These are phyloP conservation scores for Willisornis vidua DNA, from an alignment of 2,113 vertebrate genomes.

Conservation along the genomic window DNA sequence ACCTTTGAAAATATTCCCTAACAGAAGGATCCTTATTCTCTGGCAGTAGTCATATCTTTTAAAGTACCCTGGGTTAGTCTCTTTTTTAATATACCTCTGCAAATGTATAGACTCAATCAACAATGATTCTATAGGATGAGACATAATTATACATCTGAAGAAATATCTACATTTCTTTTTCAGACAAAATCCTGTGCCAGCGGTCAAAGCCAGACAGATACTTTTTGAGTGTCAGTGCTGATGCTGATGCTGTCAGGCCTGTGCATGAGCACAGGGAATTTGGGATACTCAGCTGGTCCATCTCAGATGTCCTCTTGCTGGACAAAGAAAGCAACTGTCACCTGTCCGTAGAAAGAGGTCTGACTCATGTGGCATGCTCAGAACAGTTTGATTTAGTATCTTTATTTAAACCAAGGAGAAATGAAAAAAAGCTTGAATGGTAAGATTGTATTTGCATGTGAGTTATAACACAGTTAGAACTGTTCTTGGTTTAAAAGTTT, in stretches of 20 bases:
- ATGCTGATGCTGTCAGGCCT: not conserved
- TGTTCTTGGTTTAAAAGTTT: not conserved
- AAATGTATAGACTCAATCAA: not conserved
- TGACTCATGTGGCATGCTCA: not conserved
- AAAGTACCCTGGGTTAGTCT: not conserved
- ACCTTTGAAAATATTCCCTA: not conserved
- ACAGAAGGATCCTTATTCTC: not conserved
- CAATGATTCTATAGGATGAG: not conserved
- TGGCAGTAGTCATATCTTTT: not conserved
- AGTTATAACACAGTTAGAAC: not conserved
- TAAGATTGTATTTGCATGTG: not conserved
- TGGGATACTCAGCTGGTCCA: not conserved
- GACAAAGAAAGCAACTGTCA: not conserved
- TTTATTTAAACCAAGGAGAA: not conserved
- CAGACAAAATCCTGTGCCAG: not conserved
- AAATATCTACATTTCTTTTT: not conserved
- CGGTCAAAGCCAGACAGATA: not conserved
- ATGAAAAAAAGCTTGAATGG: not conserved
- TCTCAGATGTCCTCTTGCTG: not conserved
- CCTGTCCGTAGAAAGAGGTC: not conserved
- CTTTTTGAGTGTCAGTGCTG: rapidly evolving
- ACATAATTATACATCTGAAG: not conserved
- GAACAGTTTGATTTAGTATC: not conserved
- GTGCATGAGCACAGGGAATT: not conserved
- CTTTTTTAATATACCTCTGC: not conserved